A percentile compares a stretch with the other conserved stretches of the same genome.
These are phyloP conservation scores for Thripadectes ignobilis DNA, from an alignment of 2,797 vertebrate species.

Conservation along the genomic window DNA sequence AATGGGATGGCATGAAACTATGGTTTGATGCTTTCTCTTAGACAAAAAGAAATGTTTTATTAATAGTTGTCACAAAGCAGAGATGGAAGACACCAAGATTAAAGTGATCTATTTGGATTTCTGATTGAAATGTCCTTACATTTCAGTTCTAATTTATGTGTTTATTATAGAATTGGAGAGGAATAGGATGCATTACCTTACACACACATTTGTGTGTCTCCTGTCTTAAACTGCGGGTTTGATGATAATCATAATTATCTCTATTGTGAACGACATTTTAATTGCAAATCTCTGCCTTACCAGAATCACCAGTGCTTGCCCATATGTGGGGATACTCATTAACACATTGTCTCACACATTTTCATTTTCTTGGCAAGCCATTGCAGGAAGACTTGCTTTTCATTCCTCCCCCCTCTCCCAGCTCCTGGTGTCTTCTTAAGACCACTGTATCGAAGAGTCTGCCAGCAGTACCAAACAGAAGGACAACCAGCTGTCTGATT, in stretches of 20 bases:
- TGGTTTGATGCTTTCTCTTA: background rate
- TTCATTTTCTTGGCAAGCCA: conserved; percentile 30
- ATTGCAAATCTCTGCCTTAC: conserved; percentile 1
- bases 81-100: background rate
- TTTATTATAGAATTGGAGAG: background rate
- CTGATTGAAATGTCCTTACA: background rate
- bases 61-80: background rate
- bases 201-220: rapidly evolving
- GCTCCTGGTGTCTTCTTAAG: background rate
- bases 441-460: background rate
- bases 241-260: background rate
- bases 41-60: background rate
- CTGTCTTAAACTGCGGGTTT: background rate
- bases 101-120: background rate
- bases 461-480: background rate
- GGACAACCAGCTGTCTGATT: background rate
- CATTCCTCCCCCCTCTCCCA: background rate
- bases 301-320: background rate
- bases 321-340: conserved; percentile 20
- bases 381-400: conserved; percentile 6
- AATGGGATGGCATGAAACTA: background rate
- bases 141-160: background rate
- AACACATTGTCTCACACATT: conserved; percentile 41
- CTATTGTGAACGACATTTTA: background rate
- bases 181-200: background rate